Conservation (phyloP, 2,888 invertebrate genomes). For the Cephus rjabovi region DNA sequence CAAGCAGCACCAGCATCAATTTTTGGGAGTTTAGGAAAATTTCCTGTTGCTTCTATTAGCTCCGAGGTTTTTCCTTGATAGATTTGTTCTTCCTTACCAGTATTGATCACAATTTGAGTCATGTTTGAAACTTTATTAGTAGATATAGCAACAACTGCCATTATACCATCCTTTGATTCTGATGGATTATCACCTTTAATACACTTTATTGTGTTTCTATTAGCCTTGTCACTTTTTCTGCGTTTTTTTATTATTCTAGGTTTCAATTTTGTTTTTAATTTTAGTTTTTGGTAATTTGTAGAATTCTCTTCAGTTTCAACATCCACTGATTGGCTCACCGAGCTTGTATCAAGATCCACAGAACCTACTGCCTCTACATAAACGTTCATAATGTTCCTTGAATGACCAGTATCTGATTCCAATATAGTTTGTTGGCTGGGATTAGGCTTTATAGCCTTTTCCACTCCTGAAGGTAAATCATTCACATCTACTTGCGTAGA, state of each 20-base stretch:
- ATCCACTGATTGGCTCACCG: neutral
- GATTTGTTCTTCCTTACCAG: slow-evolving; percentile 60
- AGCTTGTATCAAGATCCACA: slow-evolving; percentile 9
- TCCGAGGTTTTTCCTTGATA: slow-evolving; percentile 64
- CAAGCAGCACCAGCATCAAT: slow-evolving; percentile 36
- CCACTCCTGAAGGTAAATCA: slow-evolving; percentile 21
- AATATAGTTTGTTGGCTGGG: neutral
- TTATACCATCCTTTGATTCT: slow-evolving; percentile 48
- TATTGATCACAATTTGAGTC: slow-evolving; percentile 64
- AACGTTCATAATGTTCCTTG: slow-evolving; percentile 13
- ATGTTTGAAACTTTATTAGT: slow-evolving; percentile 62
- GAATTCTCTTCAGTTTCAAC: neutral
- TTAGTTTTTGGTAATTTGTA: slow-evolving; percentile 4
- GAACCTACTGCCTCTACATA: slow-evolving; percentile 15
- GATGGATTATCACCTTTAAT: slow-evolving; percentile 25
- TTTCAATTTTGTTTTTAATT: slow-evolving; percentile 26
- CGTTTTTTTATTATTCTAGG: slow-evolving; percentile 39
- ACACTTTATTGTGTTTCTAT: slow-evolving; percentile 4
- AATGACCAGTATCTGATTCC: neutral
- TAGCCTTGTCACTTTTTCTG: neutral
- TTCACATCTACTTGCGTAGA: slow-evolving; percentile 26
- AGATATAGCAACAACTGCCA: slow-evolving; percentile 65
- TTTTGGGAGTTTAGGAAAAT: slow-evolving; percentile 50
- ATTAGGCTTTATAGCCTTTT: slow-evolving; percentile 10
- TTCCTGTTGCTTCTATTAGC: slow-evolving; percentile 59